phyloP scores from a whole-genome alignment of 2,888 invertebrate genomes.

The Ernsta delagoae region DNA sequence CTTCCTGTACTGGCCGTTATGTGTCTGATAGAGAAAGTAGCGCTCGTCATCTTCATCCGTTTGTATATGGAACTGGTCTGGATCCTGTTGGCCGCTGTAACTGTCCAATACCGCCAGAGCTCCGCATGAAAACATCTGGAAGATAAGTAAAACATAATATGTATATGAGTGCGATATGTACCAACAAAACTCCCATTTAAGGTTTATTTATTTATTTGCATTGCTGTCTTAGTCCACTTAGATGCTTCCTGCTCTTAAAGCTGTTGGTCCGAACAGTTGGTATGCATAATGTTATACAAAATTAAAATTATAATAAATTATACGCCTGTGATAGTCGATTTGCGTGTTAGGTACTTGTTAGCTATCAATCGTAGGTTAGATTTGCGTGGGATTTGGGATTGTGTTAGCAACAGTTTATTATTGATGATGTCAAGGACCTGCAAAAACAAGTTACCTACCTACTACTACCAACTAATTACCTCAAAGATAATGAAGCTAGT shows the following conservation, averaged over 20 bases:
- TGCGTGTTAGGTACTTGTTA: slow-evolving; percentile 33
- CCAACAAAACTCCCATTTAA: too few species aligned
- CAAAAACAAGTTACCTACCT: slow-evolving; percentile 27
- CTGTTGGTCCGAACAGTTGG: too few species aligned
- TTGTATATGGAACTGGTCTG: slow-evolving; percentile 95
- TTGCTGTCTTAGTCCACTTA: too few species aligned
- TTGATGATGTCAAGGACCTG: slow-evolving; percentile 62
- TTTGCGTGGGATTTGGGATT: slow-evolving; percentile 69
- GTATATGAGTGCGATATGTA: too few species aligned
- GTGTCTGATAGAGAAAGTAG: slow-evolving; percentile 95
- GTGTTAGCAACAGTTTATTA: slow-evolving; percentile 61
- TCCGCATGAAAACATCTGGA: slow-evolving; percentile 70
- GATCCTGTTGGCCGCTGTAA: slow-evolving; percentile 86
- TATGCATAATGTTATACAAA: too few species aligned
- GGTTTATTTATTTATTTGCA: too few species aligned
- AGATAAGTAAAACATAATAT: background rate
- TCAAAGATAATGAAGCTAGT: slow-evolving; percentile 28
- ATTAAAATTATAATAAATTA: too few species aligned
- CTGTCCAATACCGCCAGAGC: slow-evolving; percentile 73
- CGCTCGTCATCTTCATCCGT: slow-evolving; percentile 96
- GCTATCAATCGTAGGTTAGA: slow-evolving; percentile 57
- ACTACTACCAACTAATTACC: too few species aligned
- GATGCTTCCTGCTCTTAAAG: too few species aligned
- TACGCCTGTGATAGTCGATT: slow-evolving; percentile 29
- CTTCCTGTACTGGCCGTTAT: slow-evolving; percentile 94